Evolutionary conservation across 2,888 invertebrate species (phyloP).

Genomic region (Dermolepida albohirtum): DNA sequence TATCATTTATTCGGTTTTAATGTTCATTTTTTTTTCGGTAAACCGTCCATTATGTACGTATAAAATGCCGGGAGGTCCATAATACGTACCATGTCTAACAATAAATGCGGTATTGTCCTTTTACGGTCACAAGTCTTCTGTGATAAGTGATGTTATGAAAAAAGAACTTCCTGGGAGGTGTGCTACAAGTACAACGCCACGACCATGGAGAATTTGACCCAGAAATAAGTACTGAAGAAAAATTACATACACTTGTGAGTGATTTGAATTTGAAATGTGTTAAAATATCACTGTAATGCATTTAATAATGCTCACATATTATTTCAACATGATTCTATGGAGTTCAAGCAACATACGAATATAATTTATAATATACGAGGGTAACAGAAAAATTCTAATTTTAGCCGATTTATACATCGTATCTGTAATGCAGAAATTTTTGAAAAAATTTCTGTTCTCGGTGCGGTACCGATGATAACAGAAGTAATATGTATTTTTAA

Average conservation of each 20-base stretch:
- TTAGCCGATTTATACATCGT: too few species aligned
- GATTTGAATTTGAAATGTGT: neutral
- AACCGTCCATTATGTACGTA: slow-evolving; percentile 4
- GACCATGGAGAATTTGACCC: slow-evolving; percentile 19
- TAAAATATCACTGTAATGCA: too few species aligned
- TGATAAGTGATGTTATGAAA: slow-evolving; percentile 34
- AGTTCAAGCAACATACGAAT: too few species aligned
- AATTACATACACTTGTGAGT: slow-evolving; percentile 5
- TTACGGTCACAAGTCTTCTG: slow-evolving; percentile 17
- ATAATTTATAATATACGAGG: too few species aligned
- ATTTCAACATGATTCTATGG: too few species aligned
- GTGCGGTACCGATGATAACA: too few species aligned
- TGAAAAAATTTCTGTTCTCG: too few species aligned
- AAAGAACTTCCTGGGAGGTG: slow-evolving; percentile 27
- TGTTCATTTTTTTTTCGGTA: slow-evolving; percentile 10
- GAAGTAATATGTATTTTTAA: too few species aligned
- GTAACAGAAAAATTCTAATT: too few species aligned
- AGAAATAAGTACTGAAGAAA: slow-evolving; percentile 20
- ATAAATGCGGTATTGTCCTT: slow-evolving; percentile 24
- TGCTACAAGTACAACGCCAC: slow-evolving; percentile 16
- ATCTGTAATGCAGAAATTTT: too few species aligned
- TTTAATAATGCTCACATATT: too few species aligned
- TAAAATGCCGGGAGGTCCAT: slow-evolving; percentile 31
- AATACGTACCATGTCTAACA: slow-evolving; percentile 20
- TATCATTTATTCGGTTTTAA: slow-evolving; percentile 12